Conservation (phyloP, 2,888 invertebrate genomes). For the Theristus sp. region DNA sequence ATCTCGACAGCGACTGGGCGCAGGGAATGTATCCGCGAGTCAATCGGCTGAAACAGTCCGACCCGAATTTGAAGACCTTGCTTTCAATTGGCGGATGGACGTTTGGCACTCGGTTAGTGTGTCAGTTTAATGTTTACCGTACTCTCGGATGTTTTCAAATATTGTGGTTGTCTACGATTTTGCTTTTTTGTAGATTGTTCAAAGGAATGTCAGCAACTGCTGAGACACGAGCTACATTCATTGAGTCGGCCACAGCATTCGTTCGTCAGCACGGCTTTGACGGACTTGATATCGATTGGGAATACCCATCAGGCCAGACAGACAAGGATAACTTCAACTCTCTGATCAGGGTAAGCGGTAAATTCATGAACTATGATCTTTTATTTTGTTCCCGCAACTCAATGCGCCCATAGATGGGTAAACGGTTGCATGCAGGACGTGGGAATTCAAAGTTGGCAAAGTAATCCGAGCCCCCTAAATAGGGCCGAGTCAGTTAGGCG, state of each 20-base stretch:
- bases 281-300: slow-evolving; percentile 32
- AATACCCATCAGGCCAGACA: slow-evolving; percentile 36
- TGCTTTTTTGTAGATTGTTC: slow-evolving; percentile 8
- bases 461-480: too few relatives aligned
- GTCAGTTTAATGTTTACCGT: too few relatives aligned
- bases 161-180: too few relatives aligned
- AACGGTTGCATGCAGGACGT: too few relatives aligned
- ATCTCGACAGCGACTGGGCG: slow-evolving; percentile 55
- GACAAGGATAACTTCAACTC: slow-evolving; percentile 18
- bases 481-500: too few relatives aligned
- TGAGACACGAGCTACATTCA: slow-evolving; percentile 39
- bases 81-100: slow-evolving; percentile 90
- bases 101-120: slow-evolving; percentile 52
- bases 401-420: too few relatives aligned
- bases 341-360: slow-evolving; percentile 17
- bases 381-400: too few relatives aligned
- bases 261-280: slow-evolving; percentile 27
- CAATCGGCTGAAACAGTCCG: slow-evolving; percentile 61
- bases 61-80: slow-evolving; percentile 73
- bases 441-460: too few relatives aligned
- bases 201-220: slow-evolving; percentile 20
- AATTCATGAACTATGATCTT: too few relatives aligned
- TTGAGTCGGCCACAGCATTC: slow-evolving; percentile 30
- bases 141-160: too few relatives aligned
- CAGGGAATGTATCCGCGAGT: slow-evolving; percentile 76